Base-by-base conservation (phyloP, 2,888 invertebrate genomes). In the Plagiodera versicolora region DNA sequence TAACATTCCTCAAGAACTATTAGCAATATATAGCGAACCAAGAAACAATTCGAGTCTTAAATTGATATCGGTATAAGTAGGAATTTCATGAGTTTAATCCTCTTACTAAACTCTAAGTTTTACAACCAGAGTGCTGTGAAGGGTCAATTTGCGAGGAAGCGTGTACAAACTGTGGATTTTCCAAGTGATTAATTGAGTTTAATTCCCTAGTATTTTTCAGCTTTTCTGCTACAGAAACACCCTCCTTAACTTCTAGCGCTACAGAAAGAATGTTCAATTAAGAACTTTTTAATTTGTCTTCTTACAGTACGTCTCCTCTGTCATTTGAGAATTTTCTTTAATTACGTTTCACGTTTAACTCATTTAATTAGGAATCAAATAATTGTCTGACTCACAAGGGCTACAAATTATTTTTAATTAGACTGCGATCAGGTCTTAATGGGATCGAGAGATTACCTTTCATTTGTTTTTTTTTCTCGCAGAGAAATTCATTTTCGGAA, bases 211-310 rank as follows among this genome's bases (percentile, higher is more conserved):
- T 67, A 67, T 70, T 71, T 71, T 70, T 66, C 61, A 61, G 64
- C 64, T 47, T 48, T 58, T 54, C 56, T 65, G 11, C 53, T 53
- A 44, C 52, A 35, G 39, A 35, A 52, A 39, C 53, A 64, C 68
- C 69, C 65, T 68, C 66, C 59, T 68, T 57, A 62, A 58, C 64
- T 65, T 63, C 66, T 66, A 65, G 58, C 53, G 46, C 55, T 54
- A 58, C 58, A 57, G 64, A 69, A 74, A 73, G 72, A 72, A 73
- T 73, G 72, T 74, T 71, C 72, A 72, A 72, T 74, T 72, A 73
- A 70, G 69, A 73, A 71, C 72, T 74, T 74, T 73, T 74, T 73
- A 73, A 73, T 73, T 73, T 74, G 72, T 72, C 72, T 72, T 70
- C 60, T 60, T 64, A 65, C 64, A 30, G 52, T 50, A 63, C 64